Base-by-base conservation (phyloP, 2,797 vertebrate species). In the Sitta carolinensis region DNA sequence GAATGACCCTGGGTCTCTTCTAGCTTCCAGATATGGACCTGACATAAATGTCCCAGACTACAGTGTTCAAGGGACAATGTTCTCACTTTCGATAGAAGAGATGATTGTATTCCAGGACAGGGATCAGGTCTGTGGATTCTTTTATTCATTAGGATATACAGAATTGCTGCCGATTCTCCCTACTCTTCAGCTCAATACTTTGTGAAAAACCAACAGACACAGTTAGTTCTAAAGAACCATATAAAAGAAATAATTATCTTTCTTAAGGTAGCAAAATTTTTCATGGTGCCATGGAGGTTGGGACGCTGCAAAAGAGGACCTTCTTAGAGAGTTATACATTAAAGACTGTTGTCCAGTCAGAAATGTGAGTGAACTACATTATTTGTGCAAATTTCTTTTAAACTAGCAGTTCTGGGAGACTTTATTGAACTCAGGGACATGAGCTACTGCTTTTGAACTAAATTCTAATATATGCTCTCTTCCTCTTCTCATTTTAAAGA, bases 301-400 rank as follows among this genome's bases (percentile, higher is more conserved):
- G 10, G 17, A 94, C 9, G 51, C 47, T 70, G 59, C 29, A 84
- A 82, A 90, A 89, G n/a, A 47, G 40, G 88, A 70, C 21, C 23
- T 88, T 48, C 70, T 77, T 32, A 38, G 52, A 29, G 14, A 90
- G 36, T 89, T 90, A 64, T 10, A 93, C 51, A 80, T 85, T 84
- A 93, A 95, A 88, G 84, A n/a, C 92, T 77, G 36, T 90, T 89
- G 67, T 91, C 70, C 68, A 36, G 45, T 85, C 81, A 73, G n/a
- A 91, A 93, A 84, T 84, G 22, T 43, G 34, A 84, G 13, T 10
- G 86, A 84, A 84, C 52, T 76, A 87, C 5, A 5, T 75, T 82
- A 93, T 91, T 92, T 94, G 45, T 87, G 57, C 67, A 90, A 90
- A 93, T 89, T 90, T 93, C 54, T 82, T 61, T 84, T 89, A 63